phyloP scores from a whole-genome alignment of 30 jellyfish, hydroid and myxozoan genomes.

The Phacellophora camtschatica region DNA sequence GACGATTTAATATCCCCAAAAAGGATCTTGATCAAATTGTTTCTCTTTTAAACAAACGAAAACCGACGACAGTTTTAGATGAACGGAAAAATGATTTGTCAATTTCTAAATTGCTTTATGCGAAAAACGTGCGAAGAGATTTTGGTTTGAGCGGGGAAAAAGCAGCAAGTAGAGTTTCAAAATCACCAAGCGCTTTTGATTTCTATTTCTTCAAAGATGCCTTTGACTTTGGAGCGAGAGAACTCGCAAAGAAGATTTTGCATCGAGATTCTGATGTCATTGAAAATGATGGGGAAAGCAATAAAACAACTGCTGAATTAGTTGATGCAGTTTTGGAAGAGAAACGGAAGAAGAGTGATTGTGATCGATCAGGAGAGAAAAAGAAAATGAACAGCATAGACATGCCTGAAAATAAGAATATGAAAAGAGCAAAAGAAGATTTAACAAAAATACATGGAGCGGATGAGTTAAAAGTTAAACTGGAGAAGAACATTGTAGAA shows the following conservation, averaged over 20 bases:
- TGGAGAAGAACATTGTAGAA: too few relatives aligned
- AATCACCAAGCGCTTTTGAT: constrained; percentile 11
- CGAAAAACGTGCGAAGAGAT: not conserved
- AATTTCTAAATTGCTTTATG: not conserved
- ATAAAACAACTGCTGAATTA: not conserved
- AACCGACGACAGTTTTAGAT: not conserved
- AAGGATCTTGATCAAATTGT: too few relatives aligned
- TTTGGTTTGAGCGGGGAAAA: not conserved
- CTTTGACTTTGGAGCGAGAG: constrained; percentile 30
- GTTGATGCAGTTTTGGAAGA: not conserved
- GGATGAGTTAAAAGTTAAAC: too few relatives aligned
- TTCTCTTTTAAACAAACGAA: not conserved
- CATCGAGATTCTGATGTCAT: not conserved
- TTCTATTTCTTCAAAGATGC: constrained; percentile 45
- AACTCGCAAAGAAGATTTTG: not conserved
- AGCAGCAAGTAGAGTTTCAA: not conserved
- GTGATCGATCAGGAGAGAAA: too few relatives aligned
- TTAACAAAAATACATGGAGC: too few relatives aligned
- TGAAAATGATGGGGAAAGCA: not conserved
- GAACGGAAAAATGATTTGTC: not conserved
- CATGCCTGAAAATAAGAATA: too few relatives aligned
- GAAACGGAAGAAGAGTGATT: not conserved
- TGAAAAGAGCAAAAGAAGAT: too few relatives aligned
- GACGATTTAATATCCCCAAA: too few relatives aligned
- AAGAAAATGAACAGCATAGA: too few relatives aligned